A percentile compares a stretch with the other conserved stretches of the same genome.
Evolutionary conservation across 2,888 invertebrate genomes (phyloP).

Genomic region (Agonopterix arenella): DNA sequence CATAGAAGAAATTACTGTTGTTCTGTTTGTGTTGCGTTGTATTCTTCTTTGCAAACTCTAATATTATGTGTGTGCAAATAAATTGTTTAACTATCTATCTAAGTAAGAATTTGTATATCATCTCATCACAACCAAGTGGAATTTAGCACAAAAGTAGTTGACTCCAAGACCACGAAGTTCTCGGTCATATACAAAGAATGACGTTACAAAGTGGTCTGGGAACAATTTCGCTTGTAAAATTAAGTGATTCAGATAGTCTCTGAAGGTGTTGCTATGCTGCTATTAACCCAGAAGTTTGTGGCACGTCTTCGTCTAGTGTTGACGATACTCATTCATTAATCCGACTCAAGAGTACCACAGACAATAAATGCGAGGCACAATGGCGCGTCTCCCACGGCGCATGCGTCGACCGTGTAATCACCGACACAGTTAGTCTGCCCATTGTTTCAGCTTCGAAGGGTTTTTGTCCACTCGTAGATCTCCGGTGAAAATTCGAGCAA

Average conservation of each 20-base stretch:
- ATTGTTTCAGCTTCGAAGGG: conserved; percentile 37
- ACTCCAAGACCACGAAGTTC: not conserved
- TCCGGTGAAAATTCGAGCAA: conserved; percentile 46
- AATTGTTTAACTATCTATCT: too few species aligned
- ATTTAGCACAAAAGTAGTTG: conserved; percentile 2
- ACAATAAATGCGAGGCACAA: conserved; percentile 19
- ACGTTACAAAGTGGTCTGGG: conserved; percentile 8
- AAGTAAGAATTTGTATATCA: too few species aligned
- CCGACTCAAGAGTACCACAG: conserved; percentile 10
- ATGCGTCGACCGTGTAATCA: conserved; percentile 22
- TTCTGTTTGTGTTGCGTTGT: too few species aligned
- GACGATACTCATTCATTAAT: conserved; percentile 13
- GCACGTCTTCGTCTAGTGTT: conserved; percentile 7
- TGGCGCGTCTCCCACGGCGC: conserved; percentile 22
- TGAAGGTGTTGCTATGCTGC: conserved; percentile 2
- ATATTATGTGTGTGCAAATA: too few species aligned
- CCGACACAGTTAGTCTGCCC: conserved; percentile 37
- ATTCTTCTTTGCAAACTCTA: too few species aligned
- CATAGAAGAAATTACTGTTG: too few species aligned
- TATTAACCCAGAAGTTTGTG: conserved; percentile 14
- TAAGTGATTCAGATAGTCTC: conserved; percentile 8
- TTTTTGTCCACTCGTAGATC: conserved; percentile 49
- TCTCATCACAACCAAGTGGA: not conserved
- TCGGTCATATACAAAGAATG: conserved; percentile 10
- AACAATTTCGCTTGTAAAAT: conserved; percentile 6